A percentile compares a stretch with the other conserved stretches of the same genome.
phyloP scores from a whole-genome alignment of 2,797 vertebrate genomes.

The Eremophila alpestris region DNA sequence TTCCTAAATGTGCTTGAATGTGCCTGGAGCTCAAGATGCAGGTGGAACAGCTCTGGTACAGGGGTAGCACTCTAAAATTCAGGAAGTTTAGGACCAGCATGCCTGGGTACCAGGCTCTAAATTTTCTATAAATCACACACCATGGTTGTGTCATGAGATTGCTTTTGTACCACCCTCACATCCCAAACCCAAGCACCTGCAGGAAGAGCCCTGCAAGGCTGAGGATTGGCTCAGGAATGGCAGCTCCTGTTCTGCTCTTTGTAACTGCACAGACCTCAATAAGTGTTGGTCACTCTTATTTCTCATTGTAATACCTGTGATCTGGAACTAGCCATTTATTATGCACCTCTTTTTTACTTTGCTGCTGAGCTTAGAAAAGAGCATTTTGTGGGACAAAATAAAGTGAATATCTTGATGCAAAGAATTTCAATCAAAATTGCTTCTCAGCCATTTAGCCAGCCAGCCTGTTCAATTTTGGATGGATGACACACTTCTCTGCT shows the following conservation, averaged over 20 bases:
- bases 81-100: no score
- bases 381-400: not conserved
- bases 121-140: not conserved
- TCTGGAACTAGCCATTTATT: not conserved
- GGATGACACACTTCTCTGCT: not conserved
- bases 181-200: not conserved
- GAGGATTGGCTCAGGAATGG: not conserved
- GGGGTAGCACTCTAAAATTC: not conserved
- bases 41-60: not conserved
- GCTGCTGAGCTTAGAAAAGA: not conserved
- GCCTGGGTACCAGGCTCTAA: not conserved
- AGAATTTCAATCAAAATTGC: not conserved
- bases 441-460: not conserved
- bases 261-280: accelerated
- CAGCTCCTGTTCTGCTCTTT: not conserved
- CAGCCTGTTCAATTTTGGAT: not conserved
- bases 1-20: not conserved
- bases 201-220: not conserved
- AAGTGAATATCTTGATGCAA: not conserved
- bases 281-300: not conserved
- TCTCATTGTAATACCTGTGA: not conserved
- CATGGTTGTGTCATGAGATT: accelerated
- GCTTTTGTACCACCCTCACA: not conserved
- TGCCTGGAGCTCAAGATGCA: accelerated
- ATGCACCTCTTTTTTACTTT: not conserved